These are phyloP conservation scores for Tapirus terrestris DNA, from an alignment of 2,113 vertebrate genomes.

Conservation along the genomic window DNA sequence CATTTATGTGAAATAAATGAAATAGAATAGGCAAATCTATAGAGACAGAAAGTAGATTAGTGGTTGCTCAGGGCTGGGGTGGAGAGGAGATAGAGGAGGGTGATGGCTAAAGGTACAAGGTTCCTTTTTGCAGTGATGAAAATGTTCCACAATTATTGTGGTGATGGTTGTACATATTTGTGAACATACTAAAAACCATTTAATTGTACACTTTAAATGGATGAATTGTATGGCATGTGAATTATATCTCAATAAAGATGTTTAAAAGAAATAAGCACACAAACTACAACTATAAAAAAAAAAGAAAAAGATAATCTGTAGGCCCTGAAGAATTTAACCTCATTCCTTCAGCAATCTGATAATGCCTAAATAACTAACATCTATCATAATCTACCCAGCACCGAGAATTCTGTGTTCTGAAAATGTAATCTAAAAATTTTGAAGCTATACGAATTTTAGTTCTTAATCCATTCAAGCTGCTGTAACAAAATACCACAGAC, in stretches of 20 bases:
- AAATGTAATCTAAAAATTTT: not conserved
- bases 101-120: not conserved
- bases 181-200: not conserved
- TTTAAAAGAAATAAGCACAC: not conserved
- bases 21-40: not conserved
- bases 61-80: not conserved
- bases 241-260: not conserved
- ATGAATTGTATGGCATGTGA: not conserved
- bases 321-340: not conserved
- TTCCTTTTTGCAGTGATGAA: not conserved
- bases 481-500: not conserved
- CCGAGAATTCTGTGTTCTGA: not conserved
- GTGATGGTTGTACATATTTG: not conserved
- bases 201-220: not conserved
- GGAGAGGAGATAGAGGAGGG: fast-evolving
- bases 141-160: not conserved
- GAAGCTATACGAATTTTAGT: not conserved
- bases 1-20: not conserved
- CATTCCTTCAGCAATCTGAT: not conserved
- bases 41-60: not conserved
- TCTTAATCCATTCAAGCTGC: not conserved
- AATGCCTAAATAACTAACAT: not conserved
- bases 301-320: not conserved
- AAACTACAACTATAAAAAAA: not conserved
- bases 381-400: not conserved